Evolutionary conservation across 2,888 invertebrate species (phyloP).

Genomic region (Phalangium opilio): DNA sequence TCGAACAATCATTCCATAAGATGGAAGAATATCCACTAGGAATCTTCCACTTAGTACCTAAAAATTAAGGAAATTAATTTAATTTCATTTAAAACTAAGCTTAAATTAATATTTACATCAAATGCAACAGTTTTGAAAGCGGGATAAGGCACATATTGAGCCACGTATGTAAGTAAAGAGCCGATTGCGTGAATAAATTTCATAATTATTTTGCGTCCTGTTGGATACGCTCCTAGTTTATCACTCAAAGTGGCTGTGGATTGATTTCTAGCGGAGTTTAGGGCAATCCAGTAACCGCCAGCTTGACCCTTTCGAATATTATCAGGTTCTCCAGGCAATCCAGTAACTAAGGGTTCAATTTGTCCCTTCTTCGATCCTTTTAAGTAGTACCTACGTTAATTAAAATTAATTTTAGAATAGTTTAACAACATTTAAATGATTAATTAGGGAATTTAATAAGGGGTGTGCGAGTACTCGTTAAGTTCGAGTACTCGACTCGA

Average conservation of each 20-base stretch:
- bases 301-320: slow-evolving; percentile 36
- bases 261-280: slow-evolving; percentile 9
- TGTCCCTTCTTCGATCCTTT: slow-evolving; percentile 65
- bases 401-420: neutral
- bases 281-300: slow-evolving; percentile 32
- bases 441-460: neutral
- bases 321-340: slow-evolving; percentile 47
- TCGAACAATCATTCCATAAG: slow-evolving; percentile 28
- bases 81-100: too few relatives aligned
- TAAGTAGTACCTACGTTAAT: slow-evolving; percentile 43
- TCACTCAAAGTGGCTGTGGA: slow-evolving; percentile 11
- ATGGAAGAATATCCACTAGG: slow-evolving; percentile 13
- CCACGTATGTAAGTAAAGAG: slow-evolving; percentile 1
- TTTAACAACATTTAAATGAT: neutral
- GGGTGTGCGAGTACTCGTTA: too few relatives aligned
- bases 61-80: neutral
- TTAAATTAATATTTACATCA: slow-evolving; percentile 10
- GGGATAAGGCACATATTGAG: slow-evolving; percentile 7
- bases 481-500: too few relatives aligned
- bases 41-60: slow-evolving; percentile 1
- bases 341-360: slow-evolving; percentile 60
- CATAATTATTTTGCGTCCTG: slow-evolving; percentile 9
- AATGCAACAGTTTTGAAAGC: slow-evolving; percentile 10
- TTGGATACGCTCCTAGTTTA: slow-evolving; percentile 8
- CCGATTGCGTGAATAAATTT: slow-evolving; percentile 7